Evolutionary conservation across 35 echinoderm and acorn worm species (phyloP).

Genomic region (Anneissia japonica): DNA sequence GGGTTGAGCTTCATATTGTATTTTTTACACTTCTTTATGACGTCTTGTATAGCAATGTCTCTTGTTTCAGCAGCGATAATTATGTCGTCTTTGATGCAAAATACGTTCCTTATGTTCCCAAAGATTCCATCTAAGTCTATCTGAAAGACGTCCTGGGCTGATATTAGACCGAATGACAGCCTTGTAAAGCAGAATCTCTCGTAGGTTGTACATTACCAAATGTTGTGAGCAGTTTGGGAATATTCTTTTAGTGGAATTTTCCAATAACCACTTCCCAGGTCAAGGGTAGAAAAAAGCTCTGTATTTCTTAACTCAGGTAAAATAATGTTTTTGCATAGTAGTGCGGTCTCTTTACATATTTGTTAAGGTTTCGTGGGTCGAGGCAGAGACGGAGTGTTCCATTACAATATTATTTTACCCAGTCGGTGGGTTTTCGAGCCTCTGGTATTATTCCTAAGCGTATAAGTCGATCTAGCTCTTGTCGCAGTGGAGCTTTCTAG

Average conservation of each 20-base stretch:
- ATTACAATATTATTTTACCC: slow-evolving; percentile 44
- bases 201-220: slow-evolving; percentile 25
- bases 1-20: slow-evolving; percentile 30
- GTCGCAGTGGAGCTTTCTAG: slow-evolving; percentile 16
- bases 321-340: slow-evolving; percentile 41
- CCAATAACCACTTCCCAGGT: slow-evolving; percentile 25
- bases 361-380: slow-evolving; percentile 30
- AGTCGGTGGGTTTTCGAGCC: slow-evolving; percentile 34
- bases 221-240: slow-evolving; percentile 16
- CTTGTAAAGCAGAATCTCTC: slow-evolving; percentile 28
- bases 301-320: slow-evolving; percentile 24
- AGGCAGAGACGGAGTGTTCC: slow-evolving; percentile 29
- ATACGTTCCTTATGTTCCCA: slow-evolving; percentile 14
- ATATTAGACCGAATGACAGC: slow-evolving; percentile 32
- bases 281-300: slow-evolving; percentile 17
- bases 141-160: slow-evolving; percentile 31
- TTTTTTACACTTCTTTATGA: slow-evolving; percentile 6
- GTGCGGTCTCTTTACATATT: slow-evolving; percentile 29
- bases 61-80: slow-evolving; percentile 36
- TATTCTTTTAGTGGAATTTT: slow-evolving; percentile 18
- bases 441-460: slow-evolving; percentile 30
- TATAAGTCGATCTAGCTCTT: slow-evolving; percentile 12
- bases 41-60: slow-evolving; percentile 22
- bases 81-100: slow-evolving; percentile 40
- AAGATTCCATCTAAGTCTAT: slow-evolving; percentile 21